Conservation (phyloP, 1,140 invertebrate species). For the Neodiprion fabricii region DNA sequence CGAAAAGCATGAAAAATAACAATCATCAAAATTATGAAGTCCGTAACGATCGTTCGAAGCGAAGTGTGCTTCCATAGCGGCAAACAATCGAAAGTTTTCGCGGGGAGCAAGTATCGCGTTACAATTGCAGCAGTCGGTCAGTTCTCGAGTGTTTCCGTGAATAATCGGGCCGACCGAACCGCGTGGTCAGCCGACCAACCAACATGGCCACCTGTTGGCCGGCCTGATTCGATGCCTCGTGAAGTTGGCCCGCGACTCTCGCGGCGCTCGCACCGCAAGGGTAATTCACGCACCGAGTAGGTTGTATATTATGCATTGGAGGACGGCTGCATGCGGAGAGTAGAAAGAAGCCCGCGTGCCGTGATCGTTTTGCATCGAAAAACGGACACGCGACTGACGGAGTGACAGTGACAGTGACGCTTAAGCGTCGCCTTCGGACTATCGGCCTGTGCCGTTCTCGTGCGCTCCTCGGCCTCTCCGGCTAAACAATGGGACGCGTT, state of each 20-base stretch:
- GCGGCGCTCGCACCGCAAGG: background rate
- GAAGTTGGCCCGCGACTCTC: background rate
- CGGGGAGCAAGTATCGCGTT: too few species aligned
- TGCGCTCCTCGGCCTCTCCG: background rate
- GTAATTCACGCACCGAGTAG: background rate
- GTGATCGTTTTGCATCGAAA: background rate
- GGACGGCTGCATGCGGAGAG: background rate
- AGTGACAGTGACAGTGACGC: background rate
- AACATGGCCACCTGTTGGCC: slow-evolving; percentile 4
- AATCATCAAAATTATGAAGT: too few species aligned
- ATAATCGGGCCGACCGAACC: background rate
- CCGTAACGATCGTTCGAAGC: too few species aligned
- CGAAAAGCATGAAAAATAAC: too few species aligned
- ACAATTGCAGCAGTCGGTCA: too few species aligned
- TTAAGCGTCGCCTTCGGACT: background rate
- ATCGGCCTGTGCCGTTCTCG: background rate
- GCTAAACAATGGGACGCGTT: slow-evolving; percentile 3
- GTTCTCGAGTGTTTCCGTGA: background rate
- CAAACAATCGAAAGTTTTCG: too few species aligned
- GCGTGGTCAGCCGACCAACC: background rate
- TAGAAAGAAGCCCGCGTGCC: background rate
- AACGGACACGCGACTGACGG: too few species aligned
- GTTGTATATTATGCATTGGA: background rate
- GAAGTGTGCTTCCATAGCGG: too few species aligned
- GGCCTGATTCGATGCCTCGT: background rate